Percentiles rank a stretch among this genome's conserved stretches.
Conservation (phyloP, 2,888 invertebrate genomes). For the Andrena minutula region DNA sequence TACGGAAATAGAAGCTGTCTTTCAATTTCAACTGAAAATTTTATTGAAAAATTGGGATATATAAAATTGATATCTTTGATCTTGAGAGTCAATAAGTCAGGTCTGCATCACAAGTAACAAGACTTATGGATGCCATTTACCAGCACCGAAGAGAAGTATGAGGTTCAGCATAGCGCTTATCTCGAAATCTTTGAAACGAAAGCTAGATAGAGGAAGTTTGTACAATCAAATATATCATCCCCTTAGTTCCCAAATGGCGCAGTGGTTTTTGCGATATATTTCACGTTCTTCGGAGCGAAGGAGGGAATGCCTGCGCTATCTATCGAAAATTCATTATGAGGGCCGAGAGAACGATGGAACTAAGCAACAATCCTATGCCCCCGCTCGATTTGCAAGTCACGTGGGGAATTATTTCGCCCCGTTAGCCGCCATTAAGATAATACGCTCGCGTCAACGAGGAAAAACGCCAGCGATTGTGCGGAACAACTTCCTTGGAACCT, state of each 20-base stretch:
- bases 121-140: too few species aligned
- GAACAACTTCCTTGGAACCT: conserved; percentile 40
- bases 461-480: conserved; percentile 47
- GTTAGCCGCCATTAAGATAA: conserved; percentile 63
- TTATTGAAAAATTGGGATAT: too few species aligned
- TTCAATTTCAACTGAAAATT: too few species aligned
- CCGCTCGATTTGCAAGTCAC: conserved; percentile 54
- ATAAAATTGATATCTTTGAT: too few species aligned
- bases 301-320: neutral
- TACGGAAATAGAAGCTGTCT: too few species aligned
- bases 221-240: neutral
- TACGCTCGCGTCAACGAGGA: conserved; percentile 35
- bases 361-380: conserved; percentile 18
- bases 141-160: too few species aligned
- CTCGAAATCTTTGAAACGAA: neutral
- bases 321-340: neutral
- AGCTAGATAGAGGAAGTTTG: neutral
- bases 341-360: conserved; percentile 21
- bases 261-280: neutral
- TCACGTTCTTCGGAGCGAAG: neutral
- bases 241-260: neutral
- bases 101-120: too few species aligned
- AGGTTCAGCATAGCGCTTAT: neutral
- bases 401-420: conserved; percentile 60
- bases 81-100: too few species aligned